Base-by-base conservation (phyloP, 2,888 invertebrate genomes). In the Nomada lathburiana region DNA sequence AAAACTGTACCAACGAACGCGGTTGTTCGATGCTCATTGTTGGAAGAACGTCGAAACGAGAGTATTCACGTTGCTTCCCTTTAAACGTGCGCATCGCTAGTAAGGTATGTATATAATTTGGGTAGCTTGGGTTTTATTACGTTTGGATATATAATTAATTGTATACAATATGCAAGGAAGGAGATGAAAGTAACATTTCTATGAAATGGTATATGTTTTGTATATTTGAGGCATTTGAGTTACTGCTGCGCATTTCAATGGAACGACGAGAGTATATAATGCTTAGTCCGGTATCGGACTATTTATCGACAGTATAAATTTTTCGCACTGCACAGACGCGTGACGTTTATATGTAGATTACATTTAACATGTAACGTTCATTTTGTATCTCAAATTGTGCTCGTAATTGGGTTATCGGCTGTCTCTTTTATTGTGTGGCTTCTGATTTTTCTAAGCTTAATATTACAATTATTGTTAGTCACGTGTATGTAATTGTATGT, bases 31-130 rank as follows among this genome's bases (percentile, higher is more conserved):
- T 65, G 80, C 63, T 88, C 88, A 88, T 88, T 88, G 73, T 92
- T 91, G 91, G 92, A 90, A 90, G 91, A 91, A 92, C 93, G 93
- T 93, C 93, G 93, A 93, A 93, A 90, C 93, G 93, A 93, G 93
- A 93, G 93, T 93, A 93, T 93, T 93, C 93, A 93, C 93, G 93
- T 93, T 92, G 82, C 89, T 90, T 91, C 92, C 91, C 85, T 90
- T 67, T 74, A 59, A 81, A 82, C 57, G 67, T 74, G 57, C 29
- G 53, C 70, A 59, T 60, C 77, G 57, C 72, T 82, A 44, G 9
- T 64, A 57, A 79, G 71, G 86, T 89, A 86, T 67, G 85, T 89
- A 72, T 23, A 20, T 57, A 18, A 2, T 42, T 26, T 44, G 59
- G 13, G 23, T 16, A 64, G 57, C 64, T 69, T 29, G 7, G 76